Base-by-base conservation (phyloP, 2,888 invertebrate species). In the Crioceris asparagi region DNA sequence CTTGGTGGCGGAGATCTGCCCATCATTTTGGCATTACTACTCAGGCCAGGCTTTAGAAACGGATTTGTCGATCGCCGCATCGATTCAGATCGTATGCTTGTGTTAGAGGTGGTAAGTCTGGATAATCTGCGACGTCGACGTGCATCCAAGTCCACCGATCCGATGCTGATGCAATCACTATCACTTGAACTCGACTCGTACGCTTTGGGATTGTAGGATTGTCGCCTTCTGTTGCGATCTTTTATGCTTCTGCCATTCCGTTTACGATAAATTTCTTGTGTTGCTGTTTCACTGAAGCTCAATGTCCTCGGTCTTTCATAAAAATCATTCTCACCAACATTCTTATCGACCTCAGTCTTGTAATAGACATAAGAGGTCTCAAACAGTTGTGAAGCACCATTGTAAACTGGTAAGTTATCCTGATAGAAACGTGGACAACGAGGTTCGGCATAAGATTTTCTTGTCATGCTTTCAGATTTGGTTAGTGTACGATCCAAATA, bases 151-250 rank as follows among this genome's bases (percentile, higher is more conserved):
- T 66, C 66, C 1, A 61, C 64, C 7, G 65, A 65, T 10, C 66
- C 64, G 7, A 61, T 47, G 40, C 64, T 64, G 31, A 61, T 55
- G 38, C 66, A 67, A 44, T 71, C 72, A 6, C 15, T 17, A 15
- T 64, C 65, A 39, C 69, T 69, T 25, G 72, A 71, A 40, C 70
- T 69, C 37, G 70, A 68, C 17, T 68, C 67, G 46, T 69, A 69
- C 4, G 68, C 68, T 51, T 69, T 67, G 16, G 74, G 74, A 59
- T 74, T 74, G 50, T 74, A 74, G 44, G 72, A 72, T 44, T 73
- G 65, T 8, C 74, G 60, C 4, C 69, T 56, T 8, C 67, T 55
- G 27, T 73, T 74, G 27, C 74, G 64, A 35, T 74, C 73, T 34
- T 69, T 64, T 25, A 72, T 63, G 30, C 71, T 71, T 32, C 70